Evolutionary conservation across 1,140 invertebrate species (phyloP).

Genomic region (Metopolophium dirhodum): DNA sequence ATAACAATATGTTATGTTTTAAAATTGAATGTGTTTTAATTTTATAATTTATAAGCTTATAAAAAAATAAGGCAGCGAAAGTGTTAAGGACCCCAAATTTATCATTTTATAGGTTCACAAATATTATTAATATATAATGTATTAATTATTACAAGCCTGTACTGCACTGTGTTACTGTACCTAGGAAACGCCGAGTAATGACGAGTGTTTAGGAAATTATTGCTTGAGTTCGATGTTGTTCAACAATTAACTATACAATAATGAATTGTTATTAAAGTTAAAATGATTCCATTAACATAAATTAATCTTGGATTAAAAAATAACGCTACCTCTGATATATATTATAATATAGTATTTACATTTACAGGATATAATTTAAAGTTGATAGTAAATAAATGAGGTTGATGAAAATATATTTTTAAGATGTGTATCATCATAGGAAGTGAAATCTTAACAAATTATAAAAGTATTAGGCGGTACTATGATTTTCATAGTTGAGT

Average conservation of each 20-base stretch:
- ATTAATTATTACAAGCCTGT: background rate
- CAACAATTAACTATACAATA: too few species aligned
- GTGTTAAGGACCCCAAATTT: background rate
- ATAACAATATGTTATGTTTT: background rate
- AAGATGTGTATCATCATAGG: background rate
- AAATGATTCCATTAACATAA: background rate
- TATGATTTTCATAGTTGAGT: background rate
- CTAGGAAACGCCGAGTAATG: background rate
- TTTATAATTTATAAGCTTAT: background rate
- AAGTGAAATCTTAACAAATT: slow-evolving; percentile 33
- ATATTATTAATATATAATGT: background rate
- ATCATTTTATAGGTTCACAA: background rate
- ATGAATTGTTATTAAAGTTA: background rate
- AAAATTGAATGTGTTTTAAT: background rate
- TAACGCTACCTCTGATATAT: background rate
- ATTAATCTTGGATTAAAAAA: background rate
- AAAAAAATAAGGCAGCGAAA: too few species aligned
- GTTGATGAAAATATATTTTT: background rate
- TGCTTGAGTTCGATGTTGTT: too few species aligned
- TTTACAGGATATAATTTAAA: background rate
- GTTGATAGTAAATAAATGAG: background rate
- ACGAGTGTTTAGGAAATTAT: background rate
- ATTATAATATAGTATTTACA: background rate
- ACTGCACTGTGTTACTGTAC: background rate
- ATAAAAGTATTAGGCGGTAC: background rate